Evolutionary conservation across 1,140 invertebrate genomes (phyloP).

Genomic region (Scaptomyza graminum): DNA sequence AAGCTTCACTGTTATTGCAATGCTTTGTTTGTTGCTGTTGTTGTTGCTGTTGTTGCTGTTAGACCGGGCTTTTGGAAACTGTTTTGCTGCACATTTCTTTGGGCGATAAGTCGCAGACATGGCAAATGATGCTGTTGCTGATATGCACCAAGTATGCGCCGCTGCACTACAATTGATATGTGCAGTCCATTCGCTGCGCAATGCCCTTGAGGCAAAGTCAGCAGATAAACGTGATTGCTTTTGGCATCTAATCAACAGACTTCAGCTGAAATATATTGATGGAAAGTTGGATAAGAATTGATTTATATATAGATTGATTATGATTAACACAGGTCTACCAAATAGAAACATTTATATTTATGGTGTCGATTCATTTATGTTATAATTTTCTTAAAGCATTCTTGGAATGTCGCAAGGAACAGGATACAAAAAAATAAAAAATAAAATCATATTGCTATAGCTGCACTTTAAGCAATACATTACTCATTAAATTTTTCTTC

Average conservation of each 20-base stretch:
- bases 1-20: constrained; percentile 11
- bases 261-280: background rate
- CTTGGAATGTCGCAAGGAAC: too few species aligned
- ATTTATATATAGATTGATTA: background rate
- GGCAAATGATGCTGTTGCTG: constrained; percentile 74
- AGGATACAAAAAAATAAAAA: too few species aligned
- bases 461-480: too few species aligned
- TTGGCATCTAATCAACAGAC: background rate
- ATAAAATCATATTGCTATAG: too few species aligned
- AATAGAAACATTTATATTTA: too few species aligned
- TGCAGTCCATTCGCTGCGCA: constrained; percentile 23
- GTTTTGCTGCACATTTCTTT: constrained; percentile 77
- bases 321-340: too few species aligned
- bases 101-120: constrained; percentile 80
- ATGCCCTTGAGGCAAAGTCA: constrained; percentile 8
- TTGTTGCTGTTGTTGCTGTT: constrained; percentile 11
- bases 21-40: constrained; percentile 15
- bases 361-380: too few species aligned
- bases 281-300: background rate
- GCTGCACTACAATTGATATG: constrained; percentile 42
- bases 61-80: constrained; percentile 51
- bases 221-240: constrained; percentile 1
- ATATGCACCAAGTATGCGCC: constrained; percentile 42
- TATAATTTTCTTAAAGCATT: too few species aligned
- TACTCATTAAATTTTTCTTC: too few species aligned